Percentiles rank a stretch among this genome's conserved stretches.
phyloP scores from a whole-genome alignment of 2,797 vertebrate species.

The Anisognathus igniventris region DNA sequence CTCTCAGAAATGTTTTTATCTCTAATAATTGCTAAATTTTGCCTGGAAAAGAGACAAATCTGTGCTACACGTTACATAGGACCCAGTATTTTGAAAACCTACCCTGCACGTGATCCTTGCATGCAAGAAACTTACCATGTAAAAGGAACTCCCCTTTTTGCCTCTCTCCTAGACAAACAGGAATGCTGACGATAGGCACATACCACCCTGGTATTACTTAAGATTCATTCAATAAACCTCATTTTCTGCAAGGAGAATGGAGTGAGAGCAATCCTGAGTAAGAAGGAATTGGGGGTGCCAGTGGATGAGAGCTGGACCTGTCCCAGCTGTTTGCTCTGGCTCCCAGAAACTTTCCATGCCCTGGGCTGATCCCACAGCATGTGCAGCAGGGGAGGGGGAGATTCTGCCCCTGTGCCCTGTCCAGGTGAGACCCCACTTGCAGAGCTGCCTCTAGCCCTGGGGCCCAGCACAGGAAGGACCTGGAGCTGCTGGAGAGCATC shows the following conservation, averaged over 20 bases:
- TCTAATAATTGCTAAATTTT: background rate
- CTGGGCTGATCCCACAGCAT: background rate
- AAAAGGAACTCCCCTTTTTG: background rate
- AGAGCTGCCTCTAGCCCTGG: background rate
- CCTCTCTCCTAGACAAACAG: background rate
- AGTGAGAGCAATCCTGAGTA: background rate
- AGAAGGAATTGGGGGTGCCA: background rate
- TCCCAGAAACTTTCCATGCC: background rate
- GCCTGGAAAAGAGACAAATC: background rate
- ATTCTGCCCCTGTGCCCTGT: background rate
- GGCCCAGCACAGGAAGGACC: background rate
- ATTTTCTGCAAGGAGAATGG: background rate
- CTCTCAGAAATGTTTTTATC: background rate
- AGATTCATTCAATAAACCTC: background rate
- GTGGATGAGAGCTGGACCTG: background rate
- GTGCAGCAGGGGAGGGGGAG: background rate
- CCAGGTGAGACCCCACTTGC: background rate
- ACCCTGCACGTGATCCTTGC: background rate
- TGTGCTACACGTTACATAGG: background rate
- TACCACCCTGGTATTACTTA: background rate
- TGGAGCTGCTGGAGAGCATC: background rate
- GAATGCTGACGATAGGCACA: background rate
- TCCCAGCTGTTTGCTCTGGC: background rate
- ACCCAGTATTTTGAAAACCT: background rate
- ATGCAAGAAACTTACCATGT: background rate